These are phyloP conservation scores for Elephas maximus DNA, from an alignment of 2,113 vertebrate species.

Conservation along the genomic window DNA sequence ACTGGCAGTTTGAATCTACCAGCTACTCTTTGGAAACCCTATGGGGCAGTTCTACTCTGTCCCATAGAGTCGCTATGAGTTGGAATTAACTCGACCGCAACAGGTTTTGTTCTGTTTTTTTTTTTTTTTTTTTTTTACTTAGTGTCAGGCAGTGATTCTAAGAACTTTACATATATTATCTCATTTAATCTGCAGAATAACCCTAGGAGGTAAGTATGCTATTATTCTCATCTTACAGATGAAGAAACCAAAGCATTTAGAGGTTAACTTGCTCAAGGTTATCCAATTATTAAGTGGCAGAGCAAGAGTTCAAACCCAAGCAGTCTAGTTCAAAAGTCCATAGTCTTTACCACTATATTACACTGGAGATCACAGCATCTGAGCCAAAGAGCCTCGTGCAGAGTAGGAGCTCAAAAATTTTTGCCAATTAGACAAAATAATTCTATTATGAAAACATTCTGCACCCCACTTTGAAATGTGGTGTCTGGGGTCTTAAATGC, in stretches of 20 bases:
- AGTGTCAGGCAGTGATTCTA: constrained; percentile 29
- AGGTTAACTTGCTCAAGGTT: constrained; percentile 59
- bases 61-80: no score
- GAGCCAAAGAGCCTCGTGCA: neutral
- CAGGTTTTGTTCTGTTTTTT: no score
- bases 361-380: neutral
- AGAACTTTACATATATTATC: constrained; percentile 16
- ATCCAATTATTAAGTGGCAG: constrained; percentile 22
- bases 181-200: constrained; percentile 56
- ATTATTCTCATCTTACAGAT: constrained; percentile 56
- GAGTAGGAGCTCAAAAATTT: constrained; percentile 23
- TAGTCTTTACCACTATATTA: neutral
- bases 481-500: no score
- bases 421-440: neutral
- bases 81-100: no score
- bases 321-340: constrained; percentile 13
- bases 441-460: no score
- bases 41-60: no score
- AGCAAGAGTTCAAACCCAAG: constrained; percentile 8
- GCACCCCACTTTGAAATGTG: no score
- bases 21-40: no score
- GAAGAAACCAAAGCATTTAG: neutral
- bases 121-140: neutral
- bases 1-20: no score
- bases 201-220: neutral